These are phyloP conservation scores for Cebidichthys violaceus DNA, from an alignment of 2,113 vertebrate genomes.

Conservation along the genomic window DNA sequence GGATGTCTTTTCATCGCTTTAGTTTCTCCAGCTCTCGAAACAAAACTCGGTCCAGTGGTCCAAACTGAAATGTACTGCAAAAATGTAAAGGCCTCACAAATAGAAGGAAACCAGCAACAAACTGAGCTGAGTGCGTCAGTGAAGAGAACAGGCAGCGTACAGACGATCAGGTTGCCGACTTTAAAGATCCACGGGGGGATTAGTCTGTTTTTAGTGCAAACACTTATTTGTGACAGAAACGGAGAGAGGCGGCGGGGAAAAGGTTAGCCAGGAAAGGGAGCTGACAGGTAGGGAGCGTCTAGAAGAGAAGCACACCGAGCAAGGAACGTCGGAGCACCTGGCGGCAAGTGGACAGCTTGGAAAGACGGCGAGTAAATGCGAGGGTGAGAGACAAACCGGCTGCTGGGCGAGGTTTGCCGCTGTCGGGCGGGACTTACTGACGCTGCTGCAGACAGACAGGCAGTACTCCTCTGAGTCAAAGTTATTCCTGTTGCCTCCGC, in stretches of 20 bases:
- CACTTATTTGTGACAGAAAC: neutral
- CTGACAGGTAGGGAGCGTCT: neutral
- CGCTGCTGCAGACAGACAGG: constrained; percentile 97
- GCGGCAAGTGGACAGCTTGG: neutral
- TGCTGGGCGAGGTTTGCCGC: neutral
- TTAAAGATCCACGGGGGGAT: constrained; percentile 1
- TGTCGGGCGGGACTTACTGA: constrained; percentile 90
- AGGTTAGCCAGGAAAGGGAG: constrained; percentile 56
- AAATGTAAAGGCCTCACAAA: neutral
- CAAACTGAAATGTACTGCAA: neutral
- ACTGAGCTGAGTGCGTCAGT: neutral
- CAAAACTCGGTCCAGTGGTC: neutral
- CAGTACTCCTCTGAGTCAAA: constrained; percentile 99
- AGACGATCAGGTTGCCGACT: neutral
- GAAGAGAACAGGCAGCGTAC: neutral
- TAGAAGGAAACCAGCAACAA: neutral
- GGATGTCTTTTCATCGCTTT: neutral
- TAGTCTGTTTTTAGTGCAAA: constrained; percentile 20
- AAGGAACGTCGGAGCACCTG: constrained; percentile 4
- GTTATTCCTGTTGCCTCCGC: constrained; percentile 99
- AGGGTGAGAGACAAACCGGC: constrained; percentile 37
- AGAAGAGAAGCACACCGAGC: constrained; percentile 29
- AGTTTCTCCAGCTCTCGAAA: neutral
- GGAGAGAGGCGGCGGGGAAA: constrained; percentile 12
- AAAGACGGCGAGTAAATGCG: constrained; percentile 19